Evolutionary conservation across 2,888 invertebrate genomes (phyloP).

Genomic region (Drosophila atripex): DNA sequence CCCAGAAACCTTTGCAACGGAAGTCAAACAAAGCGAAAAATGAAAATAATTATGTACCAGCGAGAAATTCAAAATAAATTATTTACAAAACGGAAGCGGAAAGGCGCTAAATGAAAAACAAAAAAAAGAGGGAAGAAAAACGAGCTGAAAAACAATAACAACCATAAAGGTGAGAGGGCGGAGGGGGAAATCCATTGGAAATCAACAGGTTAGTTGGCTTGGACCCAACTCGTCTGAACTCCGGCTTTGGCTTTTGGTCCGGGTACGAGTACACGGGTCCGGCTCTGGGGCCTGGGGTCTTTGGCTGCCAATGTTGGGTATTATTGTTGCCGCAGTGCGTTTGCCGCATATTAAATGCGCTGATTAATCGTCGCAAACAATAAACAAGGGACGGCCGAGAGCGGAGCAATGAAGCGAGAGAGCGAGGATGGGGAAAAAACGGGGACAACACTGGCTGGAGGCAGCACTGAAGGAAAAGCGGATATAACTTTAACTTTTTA

Average conservation of each 20-base stretch:
- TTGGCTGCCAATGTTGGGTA: conserved; percentile 1
- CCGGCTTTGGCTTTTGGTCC: conserved; percentile 27
- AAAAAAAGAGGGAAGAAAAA: conserved; percentile 18
- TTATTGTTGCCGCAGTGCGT: conserved; percentile 53
- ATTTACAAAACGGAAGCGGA: conserved; percentile 65
- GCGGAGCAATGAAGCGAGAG: background rate
- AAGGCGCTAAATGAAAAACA: conserved; percentile 52
- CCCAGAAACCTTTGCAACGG: conserved; percentile 31
- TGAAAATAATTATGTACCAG: conserved; percentile 30
- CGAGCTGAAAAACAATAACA: conserved; percentile 21
- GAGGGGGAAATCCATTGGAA: background rate
- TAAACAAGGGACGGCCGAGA: conserved; percentile 54
- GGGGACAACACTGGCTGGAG: conserved; percentile 29
- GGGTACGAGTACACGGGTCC: background rate
- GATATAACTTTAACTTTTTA: conserved; percentile 12
- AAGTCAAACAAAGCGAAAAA: conserved; percentile 44
- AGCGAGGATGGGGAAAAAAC: conserved; percentile 34
- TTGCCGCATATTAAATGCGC: conserved; percentile 58
- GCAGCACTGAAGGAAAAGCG: background rate
- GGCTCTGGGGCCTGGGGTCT: conserved; percentile 22
- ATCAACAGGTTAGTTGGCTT: conserved; percentile 49
- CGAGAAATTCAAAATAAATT: conserved; percentile 49
- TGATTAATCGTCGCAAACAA: conserved; percentile 72
- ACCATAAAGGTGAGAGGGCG: background rate
- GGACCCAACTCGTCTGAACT: conserved; percentile 39